Percentiles rank a stretch among this genome's conserved stretches.
Evolutionary conservation across 1,140 invertebrate genomes (phyloP).

Genomic region (Aphelinus atriplicis): DNA sequence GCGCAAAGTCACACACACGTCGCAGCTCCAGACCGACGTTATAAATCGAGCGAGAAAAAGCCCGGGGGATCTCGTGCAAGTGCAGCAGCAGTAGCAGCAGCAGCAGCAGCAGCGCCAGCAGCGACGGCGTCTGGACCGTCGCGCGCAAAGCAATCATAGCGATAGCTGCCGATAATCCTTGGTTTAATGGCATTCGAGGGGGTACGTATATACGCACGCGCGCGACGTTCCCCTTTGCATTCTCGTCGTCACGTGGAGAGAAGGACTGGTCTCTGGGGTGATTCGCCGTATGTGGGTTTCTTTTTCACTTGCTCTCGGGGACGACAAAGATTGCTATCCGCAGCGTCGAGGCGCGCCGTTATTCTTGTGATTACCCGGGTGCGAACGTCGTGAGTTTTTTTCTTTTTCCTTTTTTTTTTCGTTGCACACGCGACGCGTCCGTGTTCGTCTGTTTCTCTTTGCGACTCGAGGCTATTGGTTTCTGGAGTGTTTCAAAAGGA

Average conservation of each 20-base stretch:
- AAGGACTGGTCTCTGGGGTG: slow-evolving; percentile 4
- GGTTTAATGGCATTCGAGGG: slow-evolving; percentile 35
- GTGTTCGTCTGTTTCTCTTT: no score
- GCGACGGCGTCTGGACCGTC: no score
- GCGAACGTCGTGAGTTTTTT: no score
- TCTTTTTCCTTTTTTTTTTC: neutral
- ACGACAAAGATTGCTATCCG: slow-evolving; percentile 13
- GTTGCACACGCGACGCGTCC: neutral
- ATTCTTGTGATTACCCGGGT: slow-evolving; percentile 2
- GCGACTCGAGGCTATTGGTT: no score
- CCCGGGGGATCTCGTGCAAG: slow-evolving; percentile 5
- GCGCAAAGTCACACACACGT: neutral
- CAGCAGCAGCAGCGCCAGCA: no score
- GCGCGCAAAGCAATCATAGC: slow-evolving; percentile 34
- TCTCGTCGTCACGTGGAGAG: slow-evolving; percentile 32
- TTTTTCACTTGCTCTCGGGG: slow-evolving; percentile 12
- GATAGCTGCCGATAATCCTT: slow-evolving; percentile 40
- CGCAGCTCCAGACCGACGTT: neutral
- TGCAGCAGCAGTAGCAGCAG: no score
- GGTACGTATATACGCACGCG: neutral
- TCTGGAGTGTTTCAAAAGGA: no score
- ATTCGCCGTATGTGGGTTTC: neutral
- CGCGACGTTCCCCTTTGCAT: slow-evolving; percentile 30
- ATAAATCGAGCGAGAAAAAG: slow-evolving; percentile 37
- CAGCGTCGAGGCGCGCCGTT: neutral